Evolutionary conservation across 2,797 vertebrate genomes (phyloP).

Genomic region (Alca torda): DNA sequence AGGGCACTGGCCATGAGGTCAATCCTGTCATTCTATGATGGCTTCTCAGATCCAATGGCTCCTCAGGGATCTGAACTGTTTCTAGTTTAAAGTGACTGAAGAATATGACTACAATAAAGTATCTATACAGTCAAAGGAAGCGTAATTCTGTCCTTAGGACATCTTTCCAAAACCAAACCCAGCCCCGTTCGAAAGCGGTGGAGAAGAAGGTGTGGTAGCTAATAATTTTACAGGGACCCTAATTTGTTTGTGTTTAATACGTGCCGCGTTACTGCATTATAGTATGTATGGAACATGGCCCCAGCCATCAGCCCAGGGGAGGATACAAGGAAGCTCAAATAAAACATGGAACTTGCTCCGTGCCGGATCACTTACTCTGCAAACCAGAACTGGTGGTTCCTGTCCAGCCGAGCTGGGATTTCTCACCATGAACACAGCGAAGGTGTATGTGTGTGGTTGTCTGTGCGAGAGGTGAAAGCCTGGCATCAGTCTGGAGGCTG

Average conservation of each 20-base stretch:
- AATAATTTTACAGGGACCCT: neutral
- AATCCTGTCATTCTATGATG: neutral
- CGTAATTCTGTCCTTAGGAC: neutral
- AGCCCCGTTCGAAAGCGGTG: neutral
- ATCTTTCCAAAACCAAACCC: neutral
- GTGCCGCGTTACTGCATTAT: fast-evolving
- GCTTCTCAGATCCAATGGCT: neutral
- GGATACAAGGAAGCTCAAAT: neutral
- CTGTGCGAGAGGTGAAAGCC: neutral
- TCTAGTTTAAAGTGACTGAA: neutral
- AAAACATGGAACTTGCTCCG: neutral
- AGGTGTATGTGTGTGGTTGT: fast-evolving
- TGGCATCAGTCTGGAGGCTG: neutral
- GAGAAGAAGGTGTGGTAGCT: no score
- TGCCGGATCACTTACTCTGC: neutral
- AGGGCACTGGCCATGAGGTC: neutral
- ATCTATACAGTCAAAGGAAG: neutral
- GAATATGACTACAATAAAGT: neutral
- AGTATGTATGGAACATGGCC: neutral
- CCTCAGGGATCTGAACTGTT: neutral
- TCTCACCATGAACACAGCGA: neutral
- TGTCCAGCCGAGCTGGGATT: neutral
- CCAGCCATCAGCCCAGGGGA: neutral
- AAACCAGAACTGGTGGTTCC: neutral
- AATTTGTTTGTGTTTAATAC: neutral